Evolutionary conservation across 2,797 vertebrate species (phyloP), one percentile per base, ranked within the genome.

Genomic region (Thaleichthys pacificus): DNA sequence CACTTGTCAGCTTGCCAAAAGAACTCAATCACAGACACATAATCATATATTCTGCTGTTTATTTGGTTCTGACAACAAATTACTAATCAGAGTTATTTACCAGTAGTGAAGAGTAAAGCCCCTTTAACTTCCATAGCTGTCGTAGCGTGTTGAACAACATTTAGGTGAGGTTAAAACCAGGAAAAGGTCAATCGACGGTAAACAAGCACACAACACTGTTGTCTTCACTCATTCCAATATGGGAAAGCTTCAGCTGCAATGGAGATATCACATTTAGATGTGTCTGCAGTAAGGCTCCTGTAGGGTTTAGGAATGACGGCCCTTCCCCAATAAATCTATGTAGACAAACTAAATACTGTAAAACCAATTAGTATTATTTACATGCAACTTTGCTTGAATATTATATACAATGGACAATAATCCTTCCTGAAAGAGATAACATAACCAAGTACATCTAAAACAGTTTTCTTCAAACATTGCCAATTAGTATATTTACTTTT

Each of bases 1-100:
- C 65, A 66, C n/a, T 15, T 19, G 12, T 14, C 35, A 4, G 42
- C 21, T 3, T 60, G 49, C 22, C 26, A 49, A 21, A 60, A 69
- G 21, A 69, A 57, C 58, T 68, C 49, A 38, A 7, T 24, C 15
- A 58, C 49, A 57, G 38, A 64, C 30, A 38, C 28, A 61, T 70
- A 22, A 6, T 61, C n/a, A 54, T 68, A 71, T 68, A 61, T 68
- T 76, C 65, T 80, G 70, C 26, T 75, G 58, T 91, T 92, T 92
- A 92, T 92, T 93, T 89, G 84, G 79, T 79, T 90, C 81, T 85
- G 81, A 79, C 77, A 89, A 84, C 78, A 32, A 61, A 86, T 90
- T 82, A 85, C 79, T 83, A 80, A 78, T 70, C 61, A 81, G 14
- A 81, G 14, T 66, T 51, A 84, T 83, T 82, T 82, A 69, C 81